A percentile compares a stretch with the other conserved stretches of the same genome.
Conservation (phyloP, 2,888 invertebrate species). For the Cinara cedri region DNA sequence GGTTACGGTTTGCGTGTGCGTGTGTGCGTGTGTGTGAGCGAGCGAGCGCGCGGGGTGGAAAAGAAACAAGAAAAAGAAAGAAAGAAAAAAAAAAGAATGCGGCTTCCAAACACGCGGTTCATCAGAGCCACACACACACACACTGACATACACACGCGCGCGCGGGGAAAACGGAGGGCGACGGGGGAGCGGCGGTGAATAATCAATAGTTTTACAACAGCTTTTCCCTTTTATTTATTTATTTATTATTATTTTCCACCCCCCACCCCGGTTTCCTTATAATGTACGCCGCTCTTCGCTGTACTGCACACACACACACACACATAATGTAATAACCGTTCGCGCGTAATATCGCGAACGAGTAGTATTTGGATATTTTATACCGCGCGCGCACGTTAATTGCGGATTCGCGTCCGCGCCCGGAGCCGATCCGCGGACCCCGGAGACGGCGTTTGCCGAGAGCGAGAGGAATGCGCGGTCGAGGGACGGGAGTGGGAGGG, state of each 20-base stretch:
- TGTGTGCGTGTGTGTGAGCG: neutral
- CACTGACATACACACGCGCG: neutral
- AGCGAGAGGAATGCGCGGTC: no score
- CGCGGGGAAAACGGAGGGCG: constrained; percentile 25
- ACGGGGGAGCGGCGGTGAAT: constrained; percentile 49
- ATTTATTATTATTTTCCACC: constrained; percentile 32
- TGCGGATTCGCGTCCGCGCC: no score
- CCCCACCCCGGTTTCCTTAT: neutral
- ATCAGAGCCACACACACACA: constrained; percentile 46
- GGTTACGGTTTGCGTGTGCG: constrained; percentile 17
- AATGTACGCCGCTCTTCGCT: neutral
- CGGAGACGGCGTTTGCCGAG: neutral
- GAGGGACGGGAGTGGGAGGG: no score
- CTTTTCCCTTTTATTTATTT: constrained; percentile 37
- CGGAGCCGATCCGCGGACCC: no score
- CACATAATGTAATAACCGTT: no score
- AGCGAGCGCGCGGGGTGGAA: neutral
- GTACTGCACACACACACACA: no score
- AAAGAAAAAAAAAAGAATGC: constrained; percentile 41
- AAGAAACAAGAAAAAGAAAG: constrained; percentile 17
- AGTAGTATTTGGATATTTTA: no score
- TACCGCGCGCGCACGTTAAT: neutral
- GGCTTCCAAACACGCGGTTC: constrained; percentile 52
- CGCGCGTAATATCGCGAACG: constrained; percentile 1
- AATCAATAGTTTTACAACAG: constrained; percentile 57